Percentiles rank a stretch among this genome's conserved stretches.
Conservation (phyloP, 2,888 invertebrate species). For the Nesidiocoris tenuis region DNA sequence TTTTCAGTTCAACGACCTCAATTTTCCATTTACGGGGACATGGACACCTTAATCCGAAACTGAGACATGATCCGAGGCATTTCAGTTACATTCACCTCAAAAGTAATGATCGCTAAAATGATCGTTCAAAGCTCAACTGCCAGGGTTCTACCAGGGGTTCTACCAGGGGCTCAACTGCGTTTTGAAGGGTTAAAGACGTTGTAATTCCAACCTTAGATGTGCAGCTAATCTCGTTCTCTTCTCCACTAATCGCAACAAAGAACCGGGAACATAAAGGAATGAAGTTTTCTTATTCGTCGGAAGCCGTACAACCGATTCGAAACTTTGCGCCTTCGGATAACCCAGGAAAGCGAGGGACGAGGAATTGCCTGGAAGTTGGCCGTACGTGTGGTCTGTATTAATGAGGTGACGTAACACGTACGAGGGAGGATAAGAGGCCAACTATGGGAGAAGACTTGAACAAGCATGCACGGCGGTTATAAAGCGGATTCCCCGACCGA, state of each 20-base stretch:
- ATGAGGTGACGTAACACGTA: conserved; percentile 9
- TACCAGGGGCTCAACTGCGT: too few relatives aligned
- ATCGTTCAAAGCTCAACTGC: too few relatives aligned
- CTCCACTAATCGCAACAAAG: conserved; percentile 12
- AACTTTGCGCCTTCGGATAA: neutral
- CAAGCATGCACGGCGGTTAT: conserved; percentile 3
- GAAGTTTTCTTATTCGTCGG: conserved; percentile 12
- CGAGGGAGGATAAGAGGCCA: neutral
- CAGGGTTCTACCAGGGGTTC: too few relatives aligned
- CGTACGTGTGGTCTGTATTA: conserved; percentile 13
- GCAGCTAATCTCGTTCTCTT: neutral
- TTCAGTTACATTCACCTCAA: too few relatives aligned
- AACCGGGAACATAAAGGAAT: conserved; percentile 7
- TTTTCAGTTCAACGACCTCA: too few relatives aligned
- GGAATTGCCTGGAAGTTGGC: conserved; percentile 1
- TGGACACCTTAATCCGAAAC: too few relatives aligned
- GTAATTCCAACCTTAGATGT: too few relatives aligned
- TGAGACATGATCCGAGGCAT: too few relatives aligned
- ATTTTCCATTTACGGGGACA: too few relatives aligned
- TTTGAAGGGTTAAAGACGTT: too few relatives aligned
- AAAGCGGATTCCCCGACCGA: neutral
- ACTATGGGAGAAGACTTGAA: neutral
- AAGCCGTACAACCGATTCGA: neutral
- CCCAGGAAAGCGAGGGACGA: neutral
- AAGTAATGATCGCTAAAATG: too few relatives aligned